These are phyloP conservation scores for Erpobdella octoculata DNA, from an alignment of 2,888 invertebrate genomes.

Conservation along the genomic window DNA sequence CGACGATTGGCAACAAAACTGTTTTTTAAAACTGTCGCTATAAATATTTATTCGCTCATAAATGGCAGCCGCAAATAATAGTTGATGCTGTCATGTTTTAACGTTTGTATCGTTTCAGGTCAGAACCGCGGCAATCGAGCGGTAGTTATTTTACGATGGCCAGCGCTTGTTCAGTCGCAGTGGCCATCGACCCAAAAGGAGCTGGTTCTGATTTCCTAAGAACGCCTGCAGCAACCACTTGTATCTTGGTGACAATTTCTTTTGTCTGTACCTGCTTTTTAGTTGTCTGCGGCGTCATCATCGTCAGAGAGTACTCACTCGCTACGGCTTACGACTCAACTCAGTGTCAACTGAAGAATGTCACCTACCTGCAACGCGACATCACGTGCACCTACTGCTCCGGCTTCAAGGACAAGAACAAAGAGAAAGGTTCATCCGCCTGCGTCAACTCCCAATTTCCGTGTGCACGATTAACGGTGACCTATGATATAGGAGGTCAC, in stretches of 20 bases:
- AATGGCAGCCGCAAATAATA: too few species aligned
- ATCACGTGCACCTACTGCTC: conserved; percentile 33
- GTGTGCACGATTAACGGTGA: conserved; percentile 32
- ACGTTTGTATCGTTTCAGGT: too few species aligned
- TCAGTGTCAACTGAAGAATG: conserved; percentile 23
- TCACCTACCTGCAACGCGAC: conserved; percentile 16
- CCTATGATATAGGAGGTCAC: conserved; percentile 19
- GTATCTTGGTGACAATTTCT: conserved; percentile 34
- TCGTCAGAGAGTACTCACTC: conserved; percentile 37
- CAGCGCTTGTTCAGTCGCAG: conserved; percentile 20
- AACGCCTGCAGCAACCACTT: conserved; percentile 33
- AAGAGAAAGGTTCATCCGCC: conserved; percentile 34
- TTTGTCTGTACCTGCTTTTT: conserved; percentile 35
- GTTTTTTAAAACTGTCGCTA: too few species aligned
- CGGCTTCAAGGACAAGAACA: conserved; percentile 32
- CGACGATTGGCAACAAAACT: too few species aligned
- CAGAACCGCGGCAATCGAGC: too few species aligned
- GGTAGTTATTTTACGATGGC: too few species aligned
- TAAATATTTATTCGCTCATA: too few species aligned
- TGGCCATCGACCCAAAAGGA: conserved; percentile 21
- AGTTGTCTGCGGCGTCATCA: conserved; percentile 38
- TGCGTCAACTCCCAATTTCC: conserved; percentile 35
- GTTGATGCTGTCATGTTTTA: too few species aligned
- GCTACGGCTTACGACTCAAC: conserved; percentile 31
- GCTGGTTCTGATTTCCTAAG: conserved; percentile 3